A percentile compares a stretch with the other conserved stretches of the same genome.
Evolutionary conservation across 2,888 invertebrate genomes (phyloP).

Genomic region (Heliconius ismenius): DNA sequence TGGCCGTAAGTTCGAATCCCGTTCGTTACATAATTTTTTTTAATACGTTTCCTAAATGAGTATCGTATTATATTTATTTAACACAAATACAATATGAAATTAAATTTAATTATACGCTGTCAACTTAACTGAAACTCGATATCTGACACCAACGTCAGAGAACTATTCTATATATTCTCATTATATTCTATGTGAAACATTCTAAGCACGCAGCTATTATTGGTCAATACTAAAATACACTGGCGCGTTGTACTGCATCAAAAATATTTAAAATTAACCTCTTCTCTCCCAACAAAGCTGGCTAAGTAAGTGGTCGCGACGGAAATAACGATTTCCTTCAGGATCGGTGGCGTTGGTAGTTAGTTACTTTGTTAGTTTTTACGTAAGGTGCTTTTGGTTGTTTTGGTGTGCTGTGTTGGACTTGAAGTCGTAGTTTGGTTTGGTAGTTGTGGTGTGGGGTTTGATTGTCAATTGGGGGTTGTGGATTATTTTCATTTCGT

Average conservation of each 20-base stretch:
- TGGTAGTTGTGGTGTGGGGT: too few species aligned
- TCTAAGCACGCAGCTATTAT: constrained; percentile 45
- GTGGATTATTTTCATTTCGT: too few species aligned
- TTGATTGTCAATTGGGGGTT: too few species aligned
- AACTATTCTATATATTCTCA: constrained; percentile 9
- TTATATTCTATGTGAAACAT: constrained; percentile 45
- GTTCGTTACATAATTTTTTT: neutral
- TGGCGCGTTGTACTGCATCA: constrained; percentile 50
- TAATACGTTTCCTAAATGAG: neutral
- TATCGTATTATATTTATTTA: neutral
- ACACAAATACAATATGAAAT: neutral
- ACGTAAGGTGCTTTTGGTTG: neutral
- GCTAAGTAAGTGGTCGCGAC: constrained; percentile 55
- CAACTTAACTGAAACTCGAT: neutral
- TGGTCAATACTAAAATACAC: constrained; percentile 47
- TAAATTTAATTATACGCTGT: constrained; percentile 16
- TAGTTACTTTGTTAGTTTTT: neutral
- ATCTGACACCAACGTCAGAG: constrained; percentile 3
- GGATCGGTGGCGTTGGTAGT: constrained; percentile 43
- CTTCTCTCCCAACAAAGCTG: constrained; percentile 51
- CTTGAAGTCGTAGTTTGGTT: too few species aligned
- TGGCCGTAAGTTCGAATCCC: neutral
- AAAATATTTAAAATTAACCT: constrained; percentile 75
- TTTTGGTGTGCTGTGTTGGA: neutral
- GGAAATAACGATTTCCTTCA: constrained; percentile 64